Conservation (phyloP, 2,888 invertebrate species). For the Mythimna ferrago region DNA sequence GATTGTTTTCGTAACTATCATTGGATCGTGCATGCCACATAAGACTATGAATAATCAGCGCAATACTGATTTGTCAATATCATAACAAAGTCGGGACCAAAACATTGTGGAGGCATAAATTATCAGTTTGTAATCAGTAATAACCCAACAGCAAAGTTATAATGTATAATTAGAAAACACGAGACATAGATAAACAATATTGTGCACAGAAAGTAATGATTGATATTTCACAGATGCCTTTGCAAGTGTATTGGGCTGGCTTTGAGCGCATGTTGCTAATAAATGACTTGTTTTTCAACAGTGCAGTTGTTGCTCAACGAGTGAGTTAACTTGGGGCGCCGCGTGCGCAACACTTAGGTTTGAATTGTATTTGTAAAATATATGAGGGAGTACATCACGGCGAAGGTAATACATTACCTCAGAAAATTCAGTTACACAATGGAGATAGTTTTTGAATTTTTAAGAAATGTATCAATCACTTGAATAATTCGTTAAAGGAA, state of each 20-base stretch:
- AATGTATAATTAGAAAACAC: constrained; percentile 31
- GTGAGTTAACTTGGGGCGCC: constrained; percentile 90
- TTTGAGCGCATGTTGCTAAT: constrained; percentile 90
- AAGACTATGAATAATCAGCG: constrained; percentile 86
- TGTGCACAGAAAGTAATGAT: constrained; percentile 31
- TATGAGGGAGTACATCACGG: constrained; percentile 88
- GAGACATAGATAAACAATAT: neutral
- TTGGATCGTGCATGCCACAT: constrained; percentile 86
- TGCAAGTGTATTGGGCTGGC: constrained; percentile 83
- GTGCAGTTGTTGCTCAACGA: constrained; percentile 90
- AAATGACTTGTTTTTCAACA: constrained; percentile 91
- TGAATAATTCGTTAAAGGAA: constrained; percentile 3
- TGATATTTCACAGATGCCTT: constrained; percentile 73
- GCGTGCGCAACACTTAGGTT: constrained; percentile 90
- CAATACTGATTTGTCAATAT: constrained; percentile 82
- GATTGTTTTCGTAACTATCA: constrained; percentile 65
- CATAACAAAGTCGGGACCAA: constrained; percentile 86
- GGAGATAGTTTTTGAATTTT: constrained; percentile 73
- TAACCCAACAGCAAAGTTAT: constrained; percentile 21
- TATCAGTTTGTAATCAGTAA: constrained; percentile 28
- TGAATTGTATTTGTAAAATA: constrained; percentile 90
- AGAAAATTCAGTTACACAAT: constrained; percentile 83
- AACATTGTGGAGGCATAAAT: constrained; percentile 81
- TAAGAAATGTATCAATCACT: constrained; percentile 5
- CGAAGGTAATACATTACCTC: constrained; percentile 89